Percentiles rank a stretch among this genome's conserved stretches.
phyloP scores from a whole-genome alignment of 2,888 invertebrate genomes.

The Melanostoma mellinum region DNA sequence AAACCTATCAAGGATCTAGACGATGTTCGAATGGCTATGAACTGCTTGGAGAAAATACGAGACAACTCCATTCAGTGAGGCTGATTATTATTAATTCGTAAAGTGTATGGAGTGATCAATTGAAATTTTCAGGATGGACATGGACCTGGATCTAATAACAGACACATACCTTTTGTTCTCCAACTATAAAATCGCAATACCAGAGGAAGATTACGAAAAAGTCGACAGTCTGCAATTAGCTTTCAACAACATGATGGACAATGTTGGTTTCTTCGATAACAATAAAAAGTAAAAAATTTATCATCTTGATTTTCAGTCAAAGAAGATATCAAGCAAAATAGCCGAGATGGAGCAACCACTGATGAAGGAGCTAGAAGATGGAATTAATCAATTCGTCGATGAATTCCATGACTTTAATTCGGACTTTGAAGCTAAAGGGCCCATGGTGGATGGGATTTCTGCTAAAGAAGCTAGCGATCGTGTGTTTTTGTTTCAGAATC shows the following conservation, averaged over 20 bases:
- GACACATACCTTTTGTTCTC: slow-evolving; percentile 90
- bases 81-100: neutral
- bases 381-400: slow-evolving; percentile 86
- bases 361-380: slow-evolving; percentile 87
- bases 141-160: slow-evolving; percentile 89
- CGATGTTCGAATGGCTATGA: slow-evolving; percentile 91
- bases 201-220: slow-evolving; percentile 90
- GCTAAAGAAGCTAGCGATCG: slow-evolving; percentile 94
- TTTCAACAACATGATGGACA: slow-evolving; percentile 89
- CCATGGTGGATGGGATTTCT: slow-evolving; percentile 91
- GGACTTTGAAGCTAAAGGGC: slow-evolving; percentile 90
- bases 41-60: slow-evolving; percentile 88
- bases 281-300: neutral
- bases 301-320: slow-evolving; percentile 74
- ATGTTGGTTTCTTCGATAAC: slow-evolving; percentile 83
- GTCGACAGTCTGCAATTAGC: slow-evolving; percentile 90
- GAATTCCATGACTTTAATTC: slow-evolving; percentile 88
- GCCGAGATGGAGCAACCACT: slow-evolving; percentile 88
- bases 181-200: slow-evolving; percentile 86
- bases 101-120: neutral
- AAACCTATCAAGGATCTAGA: slow-evolving; percentile 90
- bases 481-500: slow-evolving; percentile 88
- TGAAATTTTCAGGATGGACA: slow-evolving; percentile 85
- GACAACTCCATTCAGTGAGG: slow-evolving; percentile 88
- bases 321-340: slow-evolving; percentile 79